These are phyloP conservation scores for Tolmerus cingulatus DNA, from an alignment of 2,888 invertebrate genomes.

Conservation along the genomic window DNA sequence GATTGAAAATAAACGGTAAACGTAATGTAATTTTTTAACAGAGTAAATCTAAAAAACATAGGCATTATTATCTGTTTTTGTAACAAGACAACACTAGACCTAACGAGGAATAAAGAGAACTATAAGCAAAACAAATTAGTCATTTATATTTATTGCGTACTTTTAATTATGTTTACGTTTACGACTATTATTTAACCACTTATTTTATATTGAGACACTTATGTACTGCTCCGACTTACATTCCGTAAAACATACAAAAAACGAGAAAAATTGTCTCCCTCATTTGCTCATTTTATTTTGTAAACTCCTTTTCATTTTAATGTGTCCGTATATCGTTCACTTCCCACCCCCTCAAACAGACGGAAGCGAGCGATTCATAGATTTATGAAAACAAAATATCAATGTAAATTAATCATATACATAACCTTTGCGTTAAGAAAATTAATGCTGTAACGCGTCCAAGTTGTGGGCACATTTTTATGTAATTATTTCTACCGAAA, in stretches of 20 bases:
- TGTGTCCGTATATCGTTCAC: not conserved
- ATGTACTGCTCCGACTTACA: slow-evolving; percentile 12
- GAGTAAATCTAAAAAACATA: slow-evolving; percentile 11
- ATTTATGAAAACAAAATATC: slow-evolving; percentile 3
- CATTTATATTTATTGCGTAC: slow-evolving; percentile 31
- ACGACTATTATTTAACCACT: slow-evolving; percentile 23
- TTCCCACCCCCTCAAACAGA: not conserved
- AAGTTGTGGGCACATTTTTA: not conserved
- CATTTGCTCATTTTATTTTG: slow-evolving; percentile 12
- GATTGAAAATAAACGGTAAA: not conserved
- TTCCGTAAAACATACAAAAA: slow-evolving; percentile 21
- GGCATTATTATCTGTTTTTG: slow-evolving; percentile 34
- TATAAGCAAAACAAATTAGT: slow-evolving; percentile 27
- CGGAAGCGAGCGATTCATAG: not conserved
- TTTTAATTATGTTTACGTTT: slow-evolving; percentile 23
- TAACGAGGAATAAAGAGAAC: slow-evolving; percentile 21
- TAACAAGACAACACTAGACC: slow-evolving; percentile 13
- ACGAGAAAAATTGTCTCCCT: not conserved
- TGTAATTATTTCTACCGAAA: slow-evolving; percentile 23
- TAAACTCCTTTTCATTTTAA: not conserved
- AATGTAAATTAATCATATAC: slow-evolving; percentile 28
- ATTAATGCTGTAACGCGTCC: slow-evolving; percentile 21
- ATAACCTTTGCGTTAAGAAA: slow-evolving; percentile 5
- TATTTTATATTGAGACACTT: slow-evolving; percentile 25
- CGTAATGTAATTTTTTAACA: slow-evolving; percentile 32